phyloP scores from a whole-genome alignment of 2,113 vertebrate genomes.

The Bolborhynchus lineola region DNA sequence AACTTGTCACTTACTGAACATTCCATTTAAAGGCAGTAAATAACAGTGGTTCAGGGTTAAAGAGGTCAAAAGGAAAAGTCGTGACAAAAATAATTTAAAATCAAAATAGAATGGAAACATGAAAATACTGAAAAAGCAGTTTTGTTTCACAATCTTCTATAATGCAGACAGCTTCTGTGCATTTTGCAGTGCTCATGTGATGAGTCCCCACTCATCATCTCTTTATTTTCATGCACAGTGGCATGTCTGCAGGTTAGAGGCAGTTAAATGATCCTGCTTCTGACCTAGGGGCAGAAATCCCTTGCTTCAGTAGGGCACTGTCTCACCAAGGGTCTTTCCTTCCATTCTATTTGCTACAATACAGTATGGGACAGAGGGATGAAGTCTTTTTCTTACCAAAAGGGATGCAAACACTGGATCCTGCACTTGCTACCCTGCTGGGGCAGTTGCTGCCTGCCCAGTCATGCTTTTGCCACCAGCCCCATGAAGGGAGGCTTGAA shows the following conservation, averaged over 20 bases:
- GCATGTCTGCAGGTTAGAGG: not conserved
- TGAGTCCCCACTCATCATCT: not conserved
- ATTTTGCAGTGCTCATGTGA: not conserved
- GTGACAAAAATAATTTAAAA: not conserved
- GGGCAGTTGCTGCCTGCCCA: fast-evolving
- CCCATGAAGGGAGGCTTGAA: not conserved
- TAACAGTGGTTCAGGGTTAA: not conserved
- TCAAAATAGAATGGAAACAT: not conserved
- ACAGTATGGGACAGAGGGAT: not conserved
- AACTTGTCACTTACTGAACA: not conserved
- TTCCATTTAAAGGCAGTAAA: not conserved
- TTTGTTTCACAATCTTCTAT: not conserved
- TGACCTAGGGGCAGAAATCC: not conserved
- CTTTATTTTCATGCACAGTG: not conserved
- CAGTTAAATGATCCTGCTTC: not conserved
- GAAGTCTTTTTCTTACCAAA: not conserved
- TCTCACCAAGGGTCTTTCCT: not conserved
- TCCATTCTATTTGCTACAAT: not conserved
- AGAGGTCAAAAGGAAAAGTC: not conserved
- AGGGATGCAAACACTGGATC: not conserved
- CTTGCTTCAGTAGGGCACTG: not conserved
- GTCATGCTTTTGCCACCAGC: not conserved
- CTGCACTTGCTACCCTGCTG: not conserved
- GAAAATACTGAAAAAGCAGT: not conserved
- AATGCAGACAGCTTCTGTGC: not conserved